phyloP scores from a whole-genome alignment of 2,113 vertebrate genomes.

The Petromus typicus region DNA sequence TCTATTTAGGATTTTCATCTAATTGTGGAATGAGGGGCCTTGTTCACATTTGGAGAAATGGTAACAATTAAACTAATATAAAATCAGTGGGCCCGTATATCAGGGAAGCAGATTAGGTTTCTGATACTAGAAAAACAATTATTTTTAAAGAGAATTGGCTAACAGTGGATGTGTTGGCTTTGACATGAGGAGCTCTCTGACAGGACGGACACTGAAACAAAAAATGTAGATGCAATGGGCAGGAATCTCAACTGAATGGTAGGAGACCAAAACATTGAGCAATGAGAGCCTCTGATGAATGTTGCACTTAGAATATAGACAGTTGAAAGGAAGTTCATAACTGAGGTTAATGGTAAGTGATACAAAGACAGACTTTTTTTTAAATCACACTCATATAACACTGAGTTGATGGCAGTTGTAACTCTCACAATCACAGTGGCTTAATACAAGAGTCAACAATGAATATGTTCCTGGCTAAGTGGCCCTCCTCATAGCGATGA shows the following conservation, averaged over 20 bases:
- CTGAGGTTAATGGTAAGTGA: background rate
- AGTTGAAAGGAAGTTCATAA: background rate
- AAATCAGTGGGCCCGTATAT: background rate
- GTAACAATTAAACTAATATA: background rate
- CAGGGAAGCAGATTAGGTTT: slow-evolving; percentile 15
- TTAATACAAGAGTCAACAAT: slow-evolving; percentile 12
- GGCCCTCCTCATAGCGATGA: background rate
- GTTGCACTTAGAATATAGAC: background rate
- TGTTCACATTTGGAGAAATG: slow-evolving; percentile 29
- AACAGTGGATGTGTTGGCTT: background rate
- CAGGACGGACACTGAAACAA: slow-evolving; percentile 1
- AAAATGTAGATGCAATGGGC: background rate
- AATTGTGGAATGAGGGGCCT: background rate
- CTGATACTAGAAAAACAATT: background rate
- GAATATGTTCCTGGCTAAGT: background rate
- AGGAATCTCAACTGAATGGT: background rate
- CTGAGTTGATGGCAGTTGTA: background rate
- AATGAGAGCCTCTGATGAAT: background rate
- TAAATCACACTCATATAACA: background rate
- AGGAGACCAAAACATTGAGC: background rate
- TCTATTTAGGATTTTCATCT: slow-evolving; percentile 12
- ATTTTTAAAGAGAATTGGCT: slow-evolving; percentile 15
- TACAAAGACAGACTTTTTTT: slow-evolving; percentile 6
- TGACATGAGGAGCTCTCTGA: background rate
- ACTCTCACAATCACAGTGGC: background rate